Percentiles rank a stretch among this genome's conserved stretches.
Evolutionary conservation across 2,888 invertebrate species (phyloP).

Genomic region (Brachynemurus nebulosus): DNA sequence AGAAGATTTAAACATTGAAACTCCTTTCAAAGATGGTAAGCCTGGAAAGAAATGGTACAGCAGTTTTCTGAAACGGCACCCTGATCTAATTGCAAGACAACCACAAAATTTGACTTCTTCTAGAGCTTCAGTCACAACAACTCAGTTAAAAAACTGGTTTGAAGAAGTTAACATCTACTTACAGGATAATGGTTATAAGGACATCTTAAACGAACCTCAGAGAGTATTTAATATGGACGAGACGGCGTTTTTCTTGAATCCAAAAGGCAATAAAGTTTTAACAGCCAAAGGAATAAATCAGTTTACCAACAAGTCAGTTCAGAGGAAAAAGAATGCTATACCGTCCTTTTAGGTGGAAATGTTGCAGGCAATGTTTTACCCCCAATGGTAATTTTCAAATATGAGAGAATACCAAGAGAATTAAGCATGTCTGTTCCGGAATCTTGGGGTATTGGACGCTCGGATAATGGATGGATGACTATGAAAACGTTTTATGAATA

Average conservation of each 20-base stretch:
- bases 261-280: conserved; percentile 18
- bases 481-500: conserved; percentile 28
- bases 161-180: conserved; percentile 2
- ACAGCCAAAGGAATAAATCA: conserved; percentile 19
- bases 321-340: conserved; percentile 21
- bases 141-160: conserved; percentile 2
- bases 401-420: conserved; percentile 23
- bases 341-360: conserved; percentile 20
- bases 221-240: conserved; percentile 1
- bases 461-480: conserved; percentile 31
- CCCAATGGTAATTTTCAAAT: conserved; percentile 21
- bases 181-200: not conserved
- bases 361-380: conserved; percentile 17
- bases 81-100: not conserved
- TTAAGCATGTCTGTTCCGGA: too few species aligned
- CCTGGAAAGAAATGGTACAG: conserved; percentile 1
- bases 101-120: not conserved
- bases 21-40: not conserved
- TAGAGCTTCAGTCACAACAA: conserved; percentile 4
- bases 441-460: conserved; percentile 28
- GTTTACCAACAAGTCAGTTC: conserved; percentile 20
- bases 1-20: not conserved
- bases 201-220: not conserved
- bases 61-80: not conserved
- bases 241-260: conserved; percentile 8